Conservation (phyloP, 1,140 invertebrate genomes). For the Augochlora pura region DNA sequence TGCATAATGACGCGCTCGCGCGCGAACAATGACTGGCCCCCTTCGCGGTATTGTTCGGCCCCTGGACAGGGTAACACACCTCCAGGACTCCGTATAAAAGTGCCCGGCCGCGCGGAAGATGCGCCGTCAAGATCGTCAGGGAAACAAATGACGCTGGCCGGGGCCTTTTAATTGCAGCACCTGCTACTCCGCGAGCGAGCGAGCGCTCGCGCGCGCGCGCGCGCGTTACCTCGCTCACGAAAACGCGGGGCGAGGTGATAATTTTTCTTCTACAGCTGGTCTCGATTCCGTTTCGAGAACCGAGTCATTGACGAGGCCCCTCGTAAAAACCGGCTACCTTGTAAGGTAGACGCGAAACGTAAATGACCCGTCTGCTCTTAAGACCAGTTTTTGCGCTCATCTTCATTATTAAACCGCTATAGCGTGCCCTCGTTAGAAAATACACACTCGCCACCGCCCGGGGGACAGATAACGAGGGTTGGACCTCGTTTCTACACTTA, state of each 20-base stretch:
- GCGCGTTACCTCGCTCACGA: slow-evolving; percentile 28
- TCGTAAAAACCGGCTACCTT: neutral
- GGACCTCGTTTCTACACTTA: neutral
- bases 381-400: neutral
- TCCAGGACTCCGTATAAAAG: slow-evolving; percentile 68
- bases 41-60: slow-evolving; percentile 12
- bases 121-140: slow-evolving; percentile 65
- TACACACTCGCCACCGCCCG: neutral
- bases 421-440: neutral
- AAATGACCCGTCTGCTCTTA: neutral
- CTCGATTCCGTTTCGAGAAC: slow-evolving; percentile 53
- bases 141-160: slow-evolving; percentile 68
- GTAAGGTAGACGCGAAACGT: neutral
- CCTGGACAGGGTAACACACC: slow-evolving; percentile 52
- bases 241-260: slow-evolving; percentile 57
- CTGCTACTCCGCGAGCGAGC: slow-evolving; percentile 38
- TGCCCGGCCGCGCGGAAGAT: slow-evolving; percentile 54
- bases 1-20: slow-evolving; percentile 52
- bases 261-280: slow-evolving; percentile 68
- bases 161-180: slow-evolving; percentile 71
- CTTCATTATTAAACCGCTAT: slow-evolving; percentile 3
- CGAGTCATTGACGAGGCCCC: slow-evolving; percentile 43
- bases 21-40: slow-evolving; percentile 49
- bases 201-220: too few relatives aligned
- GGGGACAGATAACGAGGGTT: neutral